Base-by-base conservation (phyloP, 2,888 invertebrate genomes). In the Lasiommata megera region DNA sequence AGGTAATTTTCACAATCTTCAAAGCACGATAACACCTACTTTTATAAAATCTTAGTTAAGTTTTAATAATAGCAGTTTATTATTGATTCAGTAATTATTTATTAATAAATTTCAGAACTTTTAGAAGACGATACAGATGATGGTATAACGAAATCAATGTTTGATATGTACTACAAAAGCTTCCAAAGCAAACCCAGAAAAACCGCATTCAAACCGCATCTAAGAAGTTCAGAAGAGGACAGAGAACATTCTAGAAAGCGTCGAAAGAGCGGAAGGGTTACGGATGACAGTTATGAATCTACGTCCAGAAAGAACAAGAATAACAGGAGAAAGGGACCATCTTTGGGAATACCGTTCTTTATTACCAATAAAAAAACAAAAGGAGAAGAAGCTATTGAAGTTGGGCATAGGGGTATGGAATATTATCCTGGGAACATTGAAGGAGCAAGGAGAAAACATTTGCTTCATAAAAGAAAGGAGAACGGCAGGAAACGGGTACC, bases 141-240 rank as follows among this genome's bases (percentile, higher is more conserved):
- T 1, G 88, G 82, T 0, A 72, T 88, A 9, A 88, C 88, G 0
- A 84, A 78, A 58, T 88, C 88, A 0, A 87, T 88, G 0, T 88
- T 82, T 64, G 88, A 87, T 14, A 88, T 88, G 88, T 88, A 88
- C 56, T 88, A 86, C 65, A 84, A 78, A 64, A 68, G 87, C 56
- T 88, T 84, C 64, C 82, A 77, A 64, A 69, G 60, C 0, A 72
- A 61, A 56, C 63, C 72, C 0, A 66, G 55, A 50, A 54, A 56
- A 14, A 56, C 50, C 2, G 11, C 56, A 0, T 64, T 63, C 17
- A 69, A 68, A 43, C 65, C 68, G 0, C 41, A 63, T 7, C 23
- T 64, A 14, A 62, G 69, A 56, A 56, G 44, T 52, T 57, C 65
- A 18, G 60, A 66, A 40, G 66, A 60, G 3, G 47, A 46, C 8